Percentiles rank a stretch among this genome's conserved stretches.
phyloP scores from a whole-genome alignment of 2,888 invertebrate genomes.

The Geophilus truncorum region DNA sequence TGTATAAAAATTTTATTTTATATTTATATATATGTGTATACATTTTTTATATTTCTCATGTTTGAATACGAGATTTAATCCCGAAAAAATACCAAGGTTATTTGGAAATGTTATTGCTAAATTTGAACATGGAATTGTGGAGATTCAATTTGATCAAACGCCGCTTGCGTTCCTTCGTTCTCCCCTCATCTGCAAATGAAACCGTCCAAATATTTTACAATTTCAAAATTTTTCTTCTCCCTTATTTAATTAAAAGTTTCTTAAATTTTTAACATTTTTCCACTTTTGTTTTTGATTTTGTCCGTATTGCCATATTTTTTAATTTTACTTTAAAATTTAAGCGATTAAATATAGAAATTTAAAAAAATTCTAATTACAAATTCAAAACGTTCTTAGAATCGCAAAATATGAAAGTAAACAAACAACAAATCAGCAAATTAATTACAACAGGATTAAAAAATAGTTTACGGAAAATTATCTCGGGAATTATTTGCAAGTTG shows the following conservation, averaged over 20 bases:
- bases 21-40: neutral
- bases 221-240: slow-evolving; percentile 3
- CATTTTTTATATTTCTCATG: neutral
- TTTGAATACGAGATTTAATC: neutral
- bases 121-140: slow-evolving; percentile 8
- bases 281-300: no score
- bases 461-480: neutral
- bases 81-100: neutral
- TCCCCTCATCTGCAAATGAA: neutral
- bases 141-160: slow-evolving; percentile 21
- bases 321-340: no score
- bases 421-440: no score
- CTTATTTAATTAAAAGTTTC: neutral
- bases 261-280: neutral
- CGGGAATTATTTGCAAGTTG: neutral
- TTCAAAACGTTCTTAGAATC: no score
- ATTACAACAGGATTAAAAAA: neutral
- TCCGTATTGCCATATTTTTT: no score
- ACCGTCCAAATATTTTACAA: slow-evolving; percentile 15
- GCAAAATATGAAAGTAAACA: no score
- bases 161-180: neutral
- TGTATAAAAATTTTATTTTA: neutral
- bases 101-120: slow-evolving; percentile 9
- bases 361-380: no score
- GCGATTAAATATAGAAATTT: no score